Percentiles rank a stretch among this genome's conserved stretches.
Evolutionary conservation across 2,113 vertebrate species (phyloP).

Genomic region (Australoheros scitulus): DNA sequence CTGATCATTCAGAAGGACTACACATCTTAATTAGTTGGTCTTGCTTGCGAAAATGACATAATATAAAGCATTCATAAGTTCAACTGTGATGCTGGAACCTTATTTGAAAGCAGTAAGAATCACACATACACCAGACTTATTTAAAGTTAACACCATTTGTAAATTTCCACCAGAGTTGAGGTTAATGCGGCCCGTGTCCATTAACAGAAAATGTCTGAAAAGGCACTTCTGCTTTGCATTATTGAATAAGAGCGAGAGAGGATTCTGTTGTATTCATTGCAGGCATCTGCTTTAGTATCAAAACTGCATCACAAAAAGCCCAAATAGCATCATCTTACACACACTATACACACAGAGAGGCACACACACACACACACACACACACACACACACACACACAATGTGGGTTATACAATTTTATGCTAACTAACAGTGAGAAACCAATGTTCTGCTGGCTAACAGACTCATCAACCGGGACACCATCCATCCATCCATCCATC

Average conservation of each 20-base stretch:
- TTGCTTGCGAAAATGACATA: background rate
- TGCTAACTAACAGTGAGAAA: slow-evolving; percentile 15
- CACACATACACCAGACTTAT: background rate
- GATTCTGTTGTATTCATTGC: slow-evolving; percentile 37
- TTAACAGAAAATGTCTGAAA: slow-evolving; percentile 33
- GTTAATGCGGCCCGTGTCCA: background rate
- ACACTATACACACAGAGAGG: background rate
- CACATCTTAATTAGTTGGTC: background rate
- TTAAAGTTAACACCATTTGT: slow-evolving; percentile 11
- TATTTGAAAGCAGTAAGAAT: background rate
- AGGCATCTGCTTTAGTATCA: slow-evolving; percentile 55
- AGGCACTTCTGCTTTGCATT: slow-evolving; percentile 45
- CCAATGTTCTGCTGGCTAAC: background rate
- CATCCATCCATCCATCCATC: slow-evolving; percentile 5
- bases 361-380: background rate
- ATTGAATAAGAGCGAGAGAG: slow-evolving; percentile 48
- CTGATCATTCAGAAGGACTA: background rate
- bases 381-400: background rate
- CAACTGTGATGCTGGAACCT: background rate
- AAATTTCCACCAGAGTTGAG: slow-evolving; percentile 18
- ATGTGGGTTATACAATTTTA: background rate
- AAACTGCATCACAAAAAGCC: slow-evolving; percentile 44
- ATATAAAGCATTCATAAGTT: background rate
- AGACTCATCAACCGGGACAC: background rate
- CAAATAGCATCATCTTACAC: slow-evolving; percentile 9